Evolutionary conservation across 2,888 invertebrate species (phyloP), one percentile per base, ranked within the genome.

Genomic region (Pyrochroa serraticornis): DNA sequence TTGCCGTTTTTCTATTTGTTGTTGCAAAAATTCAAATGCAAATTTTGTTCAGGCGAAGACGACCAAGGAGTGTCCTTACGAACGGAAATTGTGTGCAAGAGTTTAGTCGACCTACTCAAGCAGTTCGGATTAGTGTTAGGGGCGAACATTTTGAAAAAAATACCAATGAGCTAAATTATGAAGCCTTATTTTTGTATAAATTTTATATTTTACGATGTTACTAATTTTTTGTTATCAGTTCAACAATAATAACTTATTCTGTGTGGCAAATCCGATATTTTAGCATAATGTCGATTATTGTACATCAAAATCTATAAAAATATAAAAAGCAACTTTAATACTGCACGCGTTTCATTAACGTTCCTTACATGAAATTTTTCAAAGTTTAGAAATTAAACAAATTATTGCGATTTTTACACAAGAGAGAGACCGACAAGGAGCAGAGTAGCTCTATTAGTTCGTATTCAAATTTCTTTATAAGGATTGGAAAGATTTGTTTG

Each of bases 101-200:
- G 71, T 32, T 63, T 79, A 39, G 63, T 70, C 2, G 76, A 77
- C 58, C 62, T 79, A 42, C 65, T 78, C 33, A 71, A 69, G 57
- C 73, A 75, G 59, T 77, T 77, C 64, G 76, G 76, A 52, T 68
- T 77, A 38, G 69, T 58, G n/a, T 69, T 72, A 50, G 76, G 75
- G 38, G 73, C 75, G 12, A 75, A 69, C 62, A 58, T 74, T 45
- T 66, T 77, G 50, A 75, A 74, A 60, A 69, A 66, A 64, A 13
- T 41, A 30, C 38, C 41, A 22, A 37, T 37, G 14, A 44, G 41
- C 47, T 54, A 14, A 52, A 34, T 48, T 9, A 46, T 38, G 35
- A 22, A 52, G 52, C 51, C 52, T 58, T 52, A 58, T 44, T 53
- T 31, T 53, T 48, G 48, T 38, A 48, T 43, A 58, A 52, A 52